A percentile compares a stretch with the other conserved stretches of the same genome.
Evolutionary conservation across 1,140 invertebrate genomes (phyloP).

Genomic region (Mercenaria mercenaria): DNA sequence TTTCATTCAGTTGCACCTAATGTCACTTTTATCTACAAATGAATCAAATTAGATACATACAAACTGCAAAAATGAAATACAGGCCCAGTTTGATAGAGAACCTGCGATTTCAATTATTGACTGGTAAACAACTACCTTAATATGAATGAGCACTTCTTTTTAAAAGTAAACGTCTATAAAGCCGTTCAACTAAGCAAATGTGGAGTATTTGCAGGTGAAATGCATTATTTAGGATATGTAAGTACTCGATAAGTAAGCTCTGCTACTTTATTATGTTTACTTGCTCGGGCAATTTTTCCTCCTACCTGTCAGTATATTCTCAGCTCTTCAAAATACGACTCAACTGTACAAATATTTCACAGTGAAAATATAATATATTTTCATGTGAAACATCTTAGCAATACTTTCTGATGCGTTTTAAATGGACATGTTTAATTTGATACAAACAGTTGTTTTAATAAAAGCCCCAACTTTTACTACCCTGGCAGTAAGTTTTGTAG

Average conservation of each 20-base stretch:
- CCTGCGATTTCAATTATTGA: background rate
- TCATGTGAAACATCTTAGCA: too few relatives aligned
- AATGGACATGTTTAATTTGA: too few relatives aligned
- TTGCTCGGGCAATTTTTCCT: background rate
- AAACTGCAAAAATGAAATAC: background rate
- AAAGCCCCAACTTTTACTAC: too few relatives aligned
- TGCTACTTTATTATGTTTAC: constrained; percentile 3
- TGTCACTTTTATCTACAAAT: too few relatives aligned
- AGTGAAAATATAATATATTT: too few relatives aligned
- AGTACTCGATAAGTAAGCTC: background rate
- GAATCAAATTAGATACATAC: background rate
- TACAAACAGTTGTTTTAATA: too few relatives aligned
- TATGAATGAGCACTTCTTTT: background rate
- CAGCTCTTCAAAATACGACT: background rate
- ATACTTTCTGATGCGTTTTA: too few relatives aligned
- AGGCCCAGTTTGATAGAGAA: background rate
- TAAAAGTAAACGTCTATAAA: background rate
- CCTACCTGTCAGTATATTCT: background rate
- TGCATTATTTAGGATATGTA: background rate
- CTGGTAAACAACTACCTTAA: background rate
- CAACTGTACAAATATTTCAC: too few relatives aligned
- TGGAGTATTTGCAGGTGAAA: constrained; percentile 4
- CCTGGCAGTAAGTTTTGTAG: too few relatives aligned
- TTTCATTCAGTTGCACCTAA: too few relatives aligned
- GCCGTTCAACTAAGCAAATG: background rate